A percentile compares a stretch with the other conserved stretches of the same genome.
Evolutionary conservation across 2,797 vertebrate species (phyloP).

Genomic region (Tenualosa thibaudeaui): DNA sequence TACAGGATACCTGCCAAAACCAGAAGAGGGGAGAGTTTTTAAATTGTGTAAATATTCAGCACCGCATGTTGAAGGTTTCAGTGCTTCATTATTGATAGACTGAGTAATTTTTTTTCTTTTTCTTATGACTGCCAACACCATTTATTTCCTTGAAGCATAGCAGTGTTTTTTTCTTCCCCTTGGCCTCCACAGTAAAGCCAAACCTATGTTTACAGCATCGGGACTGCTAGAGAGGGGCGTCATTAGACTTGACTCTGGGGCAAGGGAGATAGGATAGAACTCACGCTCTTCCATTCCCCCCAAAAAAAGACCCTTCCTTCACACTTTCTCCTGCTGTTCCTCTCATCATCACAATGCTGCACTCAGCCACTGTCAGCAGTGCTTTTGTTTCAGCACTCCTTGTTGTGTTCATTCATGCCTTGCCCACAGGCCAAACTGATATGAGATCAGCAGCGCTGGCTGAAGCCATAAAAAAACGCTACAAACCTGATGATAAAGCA

Average conservation of each 20-base stretch:
- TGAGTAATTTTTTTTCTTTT: neutral
- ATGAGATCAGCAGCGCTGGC: neutral
- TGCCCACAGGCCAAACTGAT: neutral
- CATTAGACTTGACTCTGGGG: too few species aligned
- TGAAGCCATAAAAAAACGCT: neutral
- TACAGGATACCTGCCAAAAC: conserved; percentile 87
- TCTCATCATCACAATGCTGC: neutral
- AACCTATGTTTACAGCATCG: neutral
- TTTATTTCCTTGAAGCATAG: neutral
- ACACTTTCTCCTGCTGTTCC: neutral
- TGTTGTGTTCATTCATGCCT: neutral
- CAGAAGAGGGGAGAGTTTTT: conserved; percentile 28
- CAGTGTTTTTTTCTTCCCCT: neutral
- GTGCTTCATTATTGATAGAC: neutral
- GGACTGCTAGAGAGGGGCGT: neutral
- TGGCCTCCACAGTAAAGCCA: neutral
- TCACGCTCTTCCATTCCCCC: neutral
- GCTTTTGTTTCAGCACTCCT: neutral
- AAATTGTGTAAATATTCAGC: neutral
- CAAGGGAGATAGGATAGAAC: neutral
- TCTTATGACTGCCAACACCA: neutral
- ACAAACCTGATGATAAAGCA: neutral
- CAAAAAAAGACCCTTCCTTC: neutral
- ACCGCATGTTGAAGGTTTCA: neutral
- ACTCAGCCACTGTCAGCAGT: neutral